These are phyloP conservation scores for Beris morrisii DNA, from an alignment of 2,888 invertebrate species.

Conservation along the genomic window DNA sequence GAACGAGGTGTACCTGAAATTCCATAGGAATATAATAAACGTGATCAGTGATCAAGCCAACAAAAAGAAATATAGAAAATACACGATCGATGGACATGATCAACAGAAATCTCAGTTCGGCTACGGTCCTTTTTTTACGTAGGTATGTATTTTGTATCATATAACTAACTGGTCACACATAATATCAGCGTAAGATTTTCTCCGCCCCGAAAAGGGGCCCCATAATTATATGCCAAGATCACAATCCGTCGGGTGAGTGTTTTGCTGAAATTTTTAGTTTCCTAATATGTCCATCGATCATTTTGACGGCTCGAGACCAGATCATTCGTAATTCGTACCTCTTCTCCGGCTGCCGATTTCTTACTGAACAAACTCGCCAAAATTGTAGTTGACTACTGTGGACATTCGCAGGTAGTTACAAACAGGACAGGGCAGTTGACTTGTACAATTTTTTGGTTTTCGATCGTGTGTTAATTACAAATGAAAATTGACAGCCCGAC, in stretches of 20 bases:
- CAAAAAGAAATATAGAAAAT: no score
- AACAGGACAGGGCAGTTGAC: constrained; percentile 26
- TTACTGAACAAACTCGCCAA: constrained; percentile 21
- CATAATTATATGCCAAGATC: constrained; percentile 17
- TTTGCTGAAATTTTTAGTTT: constrained; percentile 39
- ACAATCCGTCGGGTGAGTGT: constrained; percentile 34
- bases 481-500: constrained; percentile 28
- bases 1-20: constrained; percentile 21
- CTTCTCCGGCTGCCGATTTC: neutral
- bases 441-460: constrained; percentile 15
- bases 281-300: constrained; percentile 40
- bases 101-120: neutral
- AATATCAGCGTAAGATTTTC: no score
- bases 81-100: neutral
- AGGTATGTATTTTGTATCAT: no score
- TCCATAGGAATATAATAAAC: constrained; percentile 21
- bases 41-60: neutral
- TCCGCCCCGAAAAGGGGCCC: no score
- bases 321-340: constrained; percentile 23
- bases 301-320: constrained; percentile 34
- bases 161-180: no score
- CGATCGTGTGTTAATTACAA: constrained; percentile 28
- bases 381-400: constrained; percentile 38
- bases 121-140: no score
- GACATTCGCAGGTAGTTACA: constrained; percentile 28